Base-by-base conservation (phyloP, 1,140 invertebrate species). In the Drosophila mauritiana region DNA sequence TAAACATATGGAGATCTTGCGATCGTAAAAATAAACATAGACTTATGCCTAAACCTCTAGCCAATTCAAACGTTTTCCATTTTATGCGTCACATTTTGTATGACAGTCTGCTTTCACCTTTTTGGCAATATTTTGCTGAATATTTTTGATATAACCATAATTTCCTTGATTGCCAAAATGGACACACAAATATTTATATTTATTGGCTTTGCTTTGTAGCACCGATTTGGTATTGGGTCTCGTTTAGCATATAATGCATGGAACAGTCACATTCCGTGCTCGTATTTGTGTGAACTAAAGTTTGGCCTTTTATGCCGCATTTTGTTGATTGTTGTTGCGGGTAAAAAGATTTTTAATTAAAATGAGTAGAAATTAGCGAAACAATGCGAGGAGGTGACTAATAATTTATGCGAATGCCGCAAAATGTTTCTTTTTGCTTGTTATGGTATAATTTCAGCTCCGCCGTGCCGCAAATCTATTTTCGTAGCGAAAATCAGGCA, bases 281-380 rank as follows among this genome's bases (percentile, higher is more conserved):
- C 10, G 12, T 37, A 43, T 70, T 70, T 70, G 11, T 25, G 43
- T 73, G 25, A 49, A 42, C 57, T 51, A 39, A 58, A 59, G 31
- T 52, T 72, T 73, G 70, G 56, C 55, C 53, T 73, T 73, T 51
- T 39, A 10, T 52, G 49, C 54, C 17, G 43, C 36, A 53, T 45
- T 68, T 65, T 22, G 20, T 20, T 39, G 68, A 56, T 54, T 69
- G 63, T 70, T 69, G 64, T 69, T 69, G 54, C 15, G 34, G 37
- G 42, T 34, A 57, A 25, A 57, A 54, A 78, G 49, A 78, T 68
- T 82, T 67, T 86, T 79, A 82, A 88, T 86, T 86, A 82, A 82
- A 88, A 68, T 51, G 51, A 57, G 51, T 36, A 54, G 45, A 51
- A 70, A 80, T 75, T 51, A 57, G n/a, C 48, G 36, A 42, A 67